phyloP scores from a whole-genome alignment of 2,888 invertebrate genomes.

The Plusia festucae region DNA sequence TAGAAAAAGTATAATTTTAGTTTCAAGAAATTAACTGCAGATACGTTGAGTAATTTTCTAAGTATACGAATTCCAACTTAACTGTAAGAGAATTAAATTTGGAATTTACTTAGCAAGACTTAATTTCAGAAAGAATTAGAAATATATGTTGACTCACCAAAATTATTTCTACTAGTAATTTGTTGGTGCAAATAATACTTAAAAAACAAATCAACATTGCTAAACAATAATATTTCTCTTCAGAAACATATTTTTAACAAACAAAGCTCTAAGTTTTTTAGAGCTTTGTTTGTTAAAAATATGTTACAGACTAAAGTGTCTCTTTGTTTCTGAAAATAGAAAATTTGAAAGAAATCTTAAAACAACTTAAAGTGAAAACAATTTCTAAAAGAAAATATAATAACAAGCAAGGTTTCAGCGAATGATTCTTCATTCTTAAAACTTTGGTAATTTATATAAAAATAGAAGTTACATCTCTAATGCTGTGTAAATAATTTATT shows the following conservation, averaged over 20 bases:
- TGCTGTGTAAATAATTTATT: too few species aligned
- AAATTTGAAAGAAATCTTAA: neutral
- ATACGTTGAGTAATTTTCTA: too few species aligned
- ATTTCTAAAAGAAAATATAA: too few species aligned
- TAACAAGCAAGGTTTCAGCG: too few species aligned
- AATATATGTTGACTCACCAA: neutral
- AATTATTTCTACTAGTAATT: neutral
- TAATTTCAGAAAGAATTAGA: neutral
- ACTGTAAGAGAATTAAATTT: neutral
- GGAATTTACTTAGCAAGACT: neutral
- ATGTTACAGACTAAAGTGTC: too few species aligned
- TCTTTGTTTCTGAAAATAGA: too few species aligned
- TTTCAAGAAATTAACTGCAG: too few species aligned
- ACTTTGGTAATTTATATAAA: neutral
- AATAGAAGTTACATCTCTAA: neutral
- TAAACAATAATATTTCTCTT: neutral
- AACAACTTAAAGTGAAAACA: too few species aligned
- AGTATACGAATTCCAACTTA: neutral
- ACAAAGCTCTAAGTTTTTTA: neutral
- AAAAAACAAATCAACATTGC: neutral
- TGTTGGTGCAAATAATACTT: neutral
- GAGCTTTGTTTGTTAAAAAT: too few species aligned
- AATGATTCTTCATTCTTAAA: neutral
- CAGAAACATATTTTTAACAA: neutral
- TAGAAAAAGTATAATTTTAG: too few species aligned